These are phyloP conservation scores for Pectinophora gossypiella DNA, from an alignment of 1,140 invertebrate genomes.

Conservation along the genomic window DNA sequence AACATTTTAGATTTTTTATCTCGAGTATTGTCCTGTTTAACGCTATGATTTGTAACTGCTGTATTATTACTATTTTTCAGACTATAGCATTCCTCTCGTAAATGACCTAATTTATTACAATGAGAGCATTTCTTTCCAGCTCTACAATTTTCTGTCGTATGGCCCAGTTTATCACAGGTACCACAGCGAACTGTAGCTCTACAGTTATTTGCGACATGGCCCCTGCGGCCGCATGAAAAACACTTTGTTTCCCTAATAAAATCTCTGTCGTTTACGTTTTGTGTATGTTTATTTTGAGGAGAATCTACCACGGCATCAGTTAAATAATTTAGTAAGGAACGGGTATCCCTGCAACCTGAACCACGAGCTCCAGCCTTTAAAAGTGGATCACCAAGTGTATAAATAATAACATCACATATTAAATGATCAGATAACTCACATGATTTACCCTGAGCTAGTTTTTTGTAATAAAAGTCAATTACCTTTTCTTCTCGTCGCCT, in stretches of 20 bases:
- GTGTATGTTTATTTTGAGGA: too few species aligned
- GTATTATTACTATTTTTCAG: neutral
- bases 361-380: neutral
- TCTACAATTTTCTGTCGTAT: neutral
- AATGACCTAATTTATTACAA: neutral
- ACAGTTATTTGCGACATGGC: neutral
- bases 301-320: conserved; percentile 2
- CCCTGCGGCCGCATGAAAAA: neutral
- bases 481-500: neutral
- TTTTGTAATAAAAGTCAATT: conserved; percentile 7
- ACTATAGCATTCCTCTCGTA: neutral
- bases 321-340: neutral
- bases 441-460: neutral
- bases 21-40: too few species aligned
- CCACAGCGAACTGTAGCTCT: neutral
- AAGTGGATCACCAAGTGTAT: neutral
- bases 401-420: conserved; percentile 4
- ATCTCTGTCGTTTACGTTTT: too few species aligned
- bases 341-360: conserved; percentile 2
- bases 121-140: neutral
- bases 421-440: conserved; percentile 1
- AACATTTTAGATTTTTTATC: conserved; percentile 1
- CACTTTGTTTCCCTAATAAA: neutral
- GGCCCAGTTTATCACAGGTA: neutral
- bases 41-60: too few species aligned